Conservation (phyloP, 2,888 invertebrate genomes). For the Rhamphomyia laevipes region DNA sequence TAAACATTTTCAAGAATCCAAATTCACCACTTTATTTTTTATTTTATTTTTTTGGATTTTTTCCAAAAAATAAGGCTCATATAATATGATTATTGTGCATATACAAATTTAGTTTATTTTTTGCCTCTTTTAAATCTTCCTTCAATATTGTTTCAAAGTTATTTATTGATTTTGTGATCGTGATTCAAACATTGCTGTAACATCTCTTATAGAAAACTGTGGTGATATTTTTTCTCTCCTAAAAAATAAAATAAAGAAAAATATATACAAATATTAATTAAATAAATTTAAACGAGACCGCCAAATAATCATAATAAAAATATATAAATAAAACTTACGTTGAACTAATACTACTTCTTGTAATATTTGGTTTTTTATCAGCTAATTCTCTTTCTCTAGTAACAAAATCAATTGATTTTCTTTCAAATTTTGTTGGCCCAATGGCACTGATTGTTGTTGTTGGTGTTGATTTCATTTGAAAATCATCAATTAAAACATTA, state of each 20-base stretch:
- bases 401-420: slow-evolving; percentile 24
- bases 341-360: slow-evolving; percentile 22
- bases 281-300: too few species aligned
- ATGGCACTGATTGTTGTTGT: slow-evolving; percentile 4
- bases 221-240: slow-evolving; percentile 60
- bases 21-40: too few species aligned
- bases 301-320: too few species aligned
- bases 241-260: slow-evolving; percentile 17
- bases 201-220: slow-evolving; percentile 65
- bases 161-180: slow-evolving; percentile 43
- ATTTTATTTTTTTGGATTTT: too few species aligned
- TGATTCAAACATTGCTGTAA: slow-evolving; percentile 72
- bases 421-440: slow-evolving; percentile 24
- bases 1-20: too few species aligned
- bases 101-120: too few species aligned
- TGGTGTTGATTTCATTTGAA: slow-evolving; percentile 3
- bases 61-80: too few species aligned
- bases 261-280: slow-evolving; percentile 3
- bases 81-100: too few species aligned
- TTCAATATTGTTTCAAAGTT: background rate
- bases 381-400: slow-evolving; percentile 16
- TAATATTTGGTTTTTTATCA: slow-evolving; percentile 6
- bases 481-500: background rate
- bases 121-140: too few species aligned
- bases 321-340: slow-evolving; percentile 21